These are phyloP conservation scores for Montipora sp. DNA, from an alignment of 64 coral and sea anemone genomes.

Conservation along the genomic window DNA sequence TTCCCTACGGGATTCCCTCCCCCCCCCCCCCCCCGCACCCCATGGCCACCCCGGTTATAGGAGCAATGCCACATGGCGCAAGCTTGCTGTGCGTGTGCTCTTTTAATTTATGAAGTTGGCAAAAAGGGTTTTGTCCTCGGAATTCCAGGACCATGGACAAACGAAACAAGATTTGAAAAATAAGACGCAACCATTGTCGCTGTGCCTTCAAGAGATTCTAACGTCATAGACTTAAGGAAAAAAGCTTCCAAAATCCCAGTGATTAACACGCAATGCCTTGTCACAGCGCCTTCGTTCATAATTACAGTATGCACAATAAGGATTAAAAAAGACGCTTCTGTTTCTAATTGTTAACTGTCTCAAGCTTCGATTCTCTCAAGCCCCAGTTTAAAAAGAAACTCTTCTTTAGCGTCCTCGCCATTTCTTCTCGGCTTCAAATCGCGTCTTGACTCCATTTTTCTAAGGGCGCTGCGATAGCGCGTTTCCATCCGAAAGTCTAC, in stretches of 20 bases:
- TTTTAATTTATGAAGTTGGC: too few species aligned
- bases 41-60: too few species aligned
- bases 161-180: neutral
- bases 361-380: conserved; percentile 65
- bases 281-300: neutral
- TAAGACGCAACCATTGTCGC: neutral
- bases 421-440: conserved; percentile 17
- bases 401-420: conserved; percentile 65
- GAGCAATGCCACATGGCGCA: too few species aligned
- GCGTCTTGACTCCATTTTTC: conserved; percentile 24
- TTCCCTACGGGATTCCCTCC: too few species aligned
- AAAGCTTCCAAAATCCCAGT: too few species aligned
- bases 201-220: too few species aligned
- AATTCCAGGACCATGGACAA: neutral
- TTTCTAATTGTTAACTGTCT: neutral
- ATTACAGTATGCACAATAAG: neutral
- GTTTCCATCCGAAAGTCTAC: conserved; percentile 46
- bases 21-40: too few species aligned
- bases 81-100: too few species aligned
- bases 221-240: too few species aligned
- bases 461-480: conserved; percentile 26
- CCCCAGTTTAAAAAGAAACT: conserved; percentile 69
- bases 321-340: neutral
- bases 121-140: too few species aligned
- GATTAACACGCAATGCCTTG: too few species aligned